Evolutionary conservation across 30 jellyfish, hydroid and myxozoan genomes (phyloP).

Genomic region (Cassiopea xamachana): DNA sequence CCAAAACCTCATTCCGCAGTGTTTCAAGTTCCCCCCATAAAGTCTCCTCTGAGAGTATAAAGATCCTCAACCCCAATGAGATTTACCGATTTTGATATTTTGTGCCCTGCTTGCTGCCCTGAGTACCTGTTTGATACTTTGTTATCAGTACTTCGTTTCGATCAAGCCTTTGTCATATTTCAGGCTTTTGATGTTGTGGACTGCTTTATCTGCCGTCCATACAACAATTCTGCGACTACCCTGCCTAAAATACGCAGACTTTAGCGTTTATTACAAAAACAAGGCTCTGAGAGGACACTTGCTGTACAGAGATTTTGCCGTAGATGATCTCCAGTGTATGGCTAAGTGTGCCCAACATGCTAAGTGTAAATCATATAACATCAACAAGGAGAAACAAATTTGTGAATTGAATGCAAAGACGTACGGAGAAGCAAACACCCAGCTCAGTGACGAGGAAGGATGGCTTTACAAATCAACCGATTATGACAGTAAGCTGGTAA

Average conservation of each 20-base stretch:
- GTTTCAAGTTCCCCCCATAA: not conserved
- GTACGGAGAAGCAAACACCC: not conserved
- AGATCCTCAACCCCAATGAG: not conserved
- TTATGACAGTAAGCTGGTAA: slow-evolving; percentile 6
- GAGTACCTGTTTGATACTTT: too few species aligned
- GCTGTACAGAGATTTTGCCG: not conserved
- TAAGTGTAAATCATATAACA: slow-evolving; percentile 7
- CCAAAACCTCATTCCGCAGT: not conserved
- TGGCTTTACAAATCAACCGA: slow-evolving; percentile 34
- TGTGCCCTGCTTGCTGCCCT: not conserved
- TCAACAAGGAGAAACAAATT: not conserved
- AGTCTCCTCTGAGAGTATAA: not conserved
- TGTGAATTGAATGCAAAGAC: slow-evolving; percentile 15
- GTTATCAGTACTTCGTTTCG: not conserved
- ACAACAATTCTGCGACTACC: slow-evolving; percentile 17
- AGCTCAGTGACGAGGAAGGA: slow-evolving; percentile 1
- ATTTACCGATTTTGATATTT: not conserved
- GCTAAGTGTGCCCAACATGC: not conserved
- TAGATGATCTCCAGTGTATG: slow-evolving; percentile 5
- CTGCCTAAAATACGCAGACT: slow-evolving; percentile 7
- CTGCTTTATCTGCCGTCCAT: not conserved
- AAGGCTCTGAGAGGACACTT: slow-evolving; percentile 9
- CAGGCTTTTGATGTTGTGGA: not conserved
- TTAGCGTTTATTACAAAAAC: not conserved
- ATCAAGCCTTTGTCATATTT: not conserved